Conservation (phyloP, 2,888 invertebrate species). For the Prosapia bicincta region DNA sequence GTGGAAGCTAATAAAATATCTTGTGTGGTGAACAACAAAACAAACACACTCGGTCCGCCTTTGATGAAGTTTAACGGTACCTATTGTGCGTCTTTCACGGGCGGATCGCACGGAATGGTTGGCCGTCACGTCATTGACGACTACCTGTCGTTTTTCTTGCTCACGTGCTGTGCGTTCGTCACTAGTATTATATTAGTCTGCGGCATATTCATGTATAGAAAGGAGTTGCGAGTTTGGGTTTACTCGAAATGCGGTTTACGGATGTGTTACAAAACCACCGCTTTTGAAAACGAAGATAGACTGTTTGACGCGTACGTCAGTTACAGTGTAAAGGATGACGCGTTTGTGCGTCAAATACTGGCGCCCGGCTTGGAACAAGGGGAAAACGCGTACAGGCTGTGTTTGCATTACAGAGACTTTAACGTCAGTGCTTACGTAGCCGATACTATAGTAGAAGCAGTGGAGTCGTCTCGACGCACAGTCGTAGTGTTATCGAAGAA, state of each 20-base stretch:
- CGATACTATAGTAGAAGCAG: slow-evolving; percentile 89
- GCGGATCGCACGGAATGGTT: slow-evolving; percentile 37
- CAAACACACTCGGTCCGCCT: slow-evolving; percentile 64
- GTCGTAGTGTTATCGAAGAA: slow-evolving; percentile 88
- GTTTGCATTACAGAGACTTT: slow-evolving; percentile 88
- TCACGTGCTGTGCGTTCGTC: slow-evolving; percentile 73
- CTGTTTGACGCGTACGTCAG: slow-evolving; percentile 94
- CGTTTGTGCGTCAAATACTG: slow-evolving; percentile 84
- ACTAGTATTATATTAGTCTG: slow-evolving; percentile 47
- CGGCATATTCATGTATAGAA: slow-evolving; percentile 66
- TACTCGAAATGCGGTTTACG: slow-evolving; percentile 81
- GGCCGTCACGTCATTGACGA: slow-evolving; percentile 61
- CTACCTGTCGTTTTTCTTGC: slow-evolving; percentile 72
- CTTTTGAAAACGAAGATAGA: slow-evolving; percentile 78
- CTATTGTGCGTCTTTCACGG: slow-evolving; percentile 57
- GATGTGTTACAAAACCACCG: slow-evolving; percentile 80
- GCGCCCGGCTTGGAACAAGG: slow-evolving; percentile 82
- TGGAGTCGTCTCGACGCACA: slow-evolving; percentile 84
- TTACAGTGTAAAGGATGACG: slow-evolving; percentile 90
- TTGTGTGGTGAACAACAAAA: slow-evolving; percentile 71
- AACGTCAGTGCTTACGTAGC: slow-evolving; percentile 85
- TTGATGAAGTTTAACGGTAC: slow-evolving; percentile 76
- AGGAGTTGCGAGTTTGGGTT: slow-evolving; percentile 80
- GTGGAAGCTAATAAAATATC: slow-evolving; percentile 72
- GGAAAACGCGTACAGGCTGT: slow-evolving; percentile 79